These are phyloP conservation scores for Leucophenga maculata DNA, from an alignment of 2,888 invertebrate genomes.

Conservation along the genomic window DNA sequence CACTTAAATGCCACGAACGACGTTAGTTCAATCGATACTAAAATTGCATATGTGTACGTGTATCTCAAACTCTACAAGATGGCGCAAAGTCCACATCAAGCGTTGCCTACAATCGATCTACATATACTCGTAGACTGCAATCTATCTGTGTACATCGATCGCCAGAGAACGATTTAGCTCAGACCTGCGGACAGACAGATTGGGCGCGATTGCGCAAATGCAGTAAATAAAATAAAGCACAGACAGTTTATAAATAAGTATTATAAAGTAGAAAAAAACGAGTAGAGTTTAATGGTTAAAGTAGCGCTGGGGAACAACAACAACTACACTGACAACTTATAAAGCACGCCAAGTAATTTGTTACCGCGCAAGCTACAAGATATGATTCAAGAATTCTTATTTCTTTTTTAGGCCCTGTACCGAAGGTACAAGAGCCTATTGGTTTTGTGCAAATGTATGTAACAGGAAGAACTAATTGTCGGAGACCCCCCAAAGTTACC, in stretches of 20 bases:
- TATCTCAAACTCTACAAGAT: neutral
- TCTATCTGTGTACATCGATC: slow-evolving; percentile 18
- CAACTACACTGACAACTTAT: slow-evolving; percentile 15
- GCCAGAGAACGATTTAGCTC: slow-evolving; percentile 11
- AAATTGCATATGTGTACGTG: neutral
- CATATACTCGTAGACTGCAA: neutral
- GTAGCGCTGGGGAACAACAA: neutral
- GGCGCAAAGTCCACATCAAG: neutral
- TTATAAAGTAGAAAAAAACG: neutral
- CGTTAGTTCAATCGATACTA: too few relatives aligned
- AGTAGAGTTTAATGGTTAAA: slow-evolving; percentile 20
- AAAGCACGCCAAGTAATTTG: slow-evolving; percentile 34
- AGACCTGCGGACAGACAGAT: neutral
- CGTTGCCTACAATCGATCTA: neutral
- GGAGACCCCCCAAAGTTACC: too few relatives aligned
- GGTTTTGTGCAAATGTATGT: too few relatives aligned
- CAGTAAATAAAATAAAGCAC: slow-evolving; percentile 25
- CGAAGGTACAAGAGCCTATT: too few relatives aligned
- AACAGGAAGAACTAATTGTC: too few relatives aligned
- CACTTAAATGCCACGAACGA: too few relatives aligned
- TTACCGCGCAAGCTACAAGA: slow-evolving; percentile 9
- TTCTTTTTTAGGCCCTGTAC: too few relatives aligned
- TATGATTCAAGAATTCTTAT: neutral
- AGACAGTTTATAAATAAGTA: slow-evolving; percentile 23
- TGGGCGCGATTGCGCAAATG: slow-evolving; percentile 25